Base-by-base conservation (phyloP, 2,113 vertebrate species). In the Dermatemys mawii region DNA sequence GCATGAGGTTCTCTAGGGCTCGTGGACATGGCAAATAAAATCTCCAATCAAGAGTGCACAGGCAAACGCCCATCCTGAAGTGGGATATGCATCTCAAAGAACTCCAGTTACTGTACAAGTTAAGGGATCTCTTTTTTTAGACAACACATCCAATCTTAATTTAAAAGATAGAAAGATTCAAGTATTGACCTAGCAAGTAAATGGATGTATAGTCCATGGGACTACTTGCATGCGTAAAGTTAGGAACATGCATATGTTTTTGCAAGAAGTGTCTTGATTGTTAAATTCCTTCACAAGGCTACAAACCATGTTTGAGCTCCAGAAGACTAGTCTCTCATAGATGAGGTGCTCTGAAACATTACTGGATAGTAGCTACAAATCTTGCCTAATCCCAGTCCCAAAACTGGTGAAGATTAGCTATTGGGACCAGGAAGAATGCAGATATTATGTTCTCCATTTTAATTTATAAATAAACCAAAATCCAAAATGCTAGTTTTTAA, bases 341-440 rank as follows among this genome's bases (percentile, higher is more conserved):
- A 6, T 60, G 57, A 60, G 57, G 57, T 14, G 29, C 27, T 78
- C 78, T 84, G 6, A 79, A 96, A 80, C 86, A 75, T 81, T 96
- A 85, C 85, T 91, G 92, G 83, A 83, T 94, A 81, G 79, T 86
- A 94, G 76, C 78, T 91, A 93, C 78, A 91, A 78, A 82, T 93
- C 91, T 85, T 84, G 85, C 19, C n/a, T 41, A 38, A 70, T n/a
- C 26, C 54, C 54, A 55, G 3, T 55, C 57, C 6, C 57, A 13
- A 32, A 29, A 60, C 29, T 60, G 21, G 10, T 38, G 63, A 9
- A 17, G n/a, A 44, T 73, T 79, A 89, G 88, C 88, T 93, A 48
- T 73, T 81, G 46, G 73, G 83, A 86, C 90, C 82, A 93, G 81
- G 83, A 38, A 87, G 93, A 86, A 93, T 86, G 86, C 27, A 50